phyloP scores from a whole-genome alignment of 2,888 invertebrate genomes.

The Clivina fossor region DNA sequence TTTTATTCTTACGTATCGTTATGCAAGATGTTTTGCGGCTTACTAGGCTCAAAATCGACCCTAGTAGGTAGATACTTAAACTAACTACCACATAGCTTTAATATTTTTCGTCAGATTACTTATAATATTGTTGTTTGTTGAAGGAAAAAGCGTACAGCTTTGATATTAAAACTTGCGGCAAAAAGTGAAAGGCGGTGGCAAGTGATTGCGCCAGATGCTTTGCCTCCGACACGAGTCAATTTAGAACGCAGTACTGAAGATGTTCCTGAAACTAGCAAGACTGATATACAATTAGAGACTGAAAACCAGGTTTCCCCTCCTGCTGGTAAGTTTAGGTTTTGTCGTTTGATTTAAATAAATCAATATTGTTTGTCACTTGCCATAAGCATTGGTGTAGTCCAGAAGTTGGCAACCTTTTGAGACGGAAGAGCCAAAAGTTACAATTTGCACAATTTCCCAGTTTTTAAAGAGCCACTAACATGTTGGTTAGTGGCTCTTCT shows the following conservation, averaged over 20 bases:
- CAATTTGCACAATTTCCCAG: no score
- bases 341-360: neutral
- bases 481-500: no score
- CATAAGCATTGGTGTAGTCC: neutral
- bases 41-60: constrained; percentile 11
- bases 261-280: constrained; percentile 15
- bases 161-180: constrained; percentile 11
- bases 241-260: constrained; percentile 9
- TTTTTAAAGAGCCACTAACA: no score
- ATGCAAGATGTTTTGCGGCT: no score
- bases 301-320: constrained; percentile 6
- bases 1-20: constrained; percentile 11
- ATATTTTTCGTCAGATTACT: constrained; percentile 8
- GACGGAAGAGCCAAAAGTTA: no score
- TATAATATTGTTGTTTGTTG: constrained; percentile 10
- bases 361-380: neutral
- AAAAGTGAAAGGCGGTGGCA: constrained; percentile 6
- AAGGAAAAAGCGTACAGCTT: no score
- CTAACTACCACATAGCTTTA: constrained; percentile 13
- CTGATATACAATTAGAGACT: constrained; percentile 14
- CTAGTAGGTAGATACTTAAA: constrained; percentile 10
- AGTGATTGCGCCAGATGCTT: no score
- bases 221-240: constrained; percentile 9
- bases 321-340: neutral
- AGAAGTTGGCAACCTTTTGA: no score